phyloP scores from a whole-genome alignment of 2,113 vertebrate species.

The Actinemys pallida region DNA sequence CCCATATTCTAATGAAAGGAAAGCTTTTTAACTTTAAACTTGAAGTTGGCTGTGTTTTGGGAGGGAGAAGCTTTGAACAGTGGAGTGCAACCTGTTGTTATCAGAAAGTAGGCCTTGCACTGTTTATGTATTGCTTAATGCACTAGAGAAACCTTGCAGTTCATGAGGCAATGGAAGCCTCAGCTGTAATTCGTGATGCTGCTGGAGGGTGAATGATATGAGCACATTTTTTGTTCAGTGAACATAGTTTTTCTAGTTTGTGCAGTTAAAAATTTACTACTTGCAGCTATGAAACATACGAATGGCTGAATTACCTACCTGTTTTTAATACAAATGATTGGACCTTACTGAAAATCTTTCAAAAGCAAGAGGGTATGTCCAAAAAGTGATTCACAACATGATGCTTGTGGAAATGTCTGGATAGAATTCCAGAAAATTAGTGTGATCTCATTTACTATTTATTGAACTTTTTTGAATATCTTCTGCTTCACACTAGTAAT shows the following conservation, averaged over 20 bases:
- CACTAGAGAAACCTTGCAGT: neutral
- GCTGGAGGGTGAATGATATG: neutral
- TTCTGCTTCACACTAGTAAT: constrained; percentile 28
- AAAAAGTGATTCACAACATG: neutral
- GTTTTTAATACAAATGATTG: constrained; percentile 23
- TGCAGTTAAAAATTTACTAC: neutral
- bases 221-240: neutral
- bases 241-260: neutral
- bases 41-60: constrained; percentile 16
- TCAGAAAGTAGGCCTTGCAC: constrained; percentile 32
- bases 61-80: constrained; percentile 10
- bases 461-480: constrained; percentile 26
- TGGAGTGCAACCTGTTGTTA: constrained; percentile 11
- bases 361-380: constrained; percentile 7
- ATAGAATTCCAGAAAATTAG: constrained; percentile 46
- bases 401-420: neutral
- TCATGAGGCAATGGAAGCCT: neutral
- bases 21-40: constrained; percentile 19
- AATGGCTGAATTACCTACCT: neutral
- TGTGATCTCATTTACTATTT: constrained; percentile 13
- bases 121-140: neutral
- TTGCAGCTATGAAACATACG: neutral
- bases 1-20: neutral
- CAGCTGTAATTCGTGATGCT: neutral
- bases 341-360: neutral